Percentiles rank a stretch among this genome's conserved stretches.
Conservation (phyloP, 2,888 invertebrate species). For the Zootermopsis nevadensis region DNA sequence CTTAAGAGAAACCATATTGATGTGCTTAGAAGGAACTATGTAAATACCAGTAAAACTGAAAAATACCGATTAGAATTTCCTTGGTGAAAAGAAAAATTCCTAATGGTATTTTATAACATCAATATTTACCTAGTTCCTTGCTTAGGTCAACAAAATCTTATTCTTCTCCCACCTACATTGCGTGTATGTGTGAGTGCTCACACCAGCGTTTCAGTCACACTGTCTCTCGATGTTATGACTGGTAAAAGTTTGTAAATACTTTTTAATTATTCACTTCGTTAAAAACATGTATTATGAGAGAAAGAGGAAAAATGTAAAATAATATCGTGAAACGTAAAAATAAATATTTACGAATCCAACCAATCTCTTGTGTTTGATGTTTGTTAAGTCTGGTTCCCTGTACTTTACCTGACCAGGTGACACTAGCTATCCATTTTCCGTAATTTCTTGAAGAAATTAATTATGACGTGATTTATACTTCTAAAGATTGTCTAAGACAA, state of each 20-base stretch:
- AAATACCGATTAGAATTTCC: background rate
- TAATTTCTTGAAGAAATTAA: background rate
- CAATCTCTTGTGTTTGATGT: background rate
- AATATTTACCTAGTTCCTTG: no score
- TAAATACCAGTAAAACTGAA: background rate
- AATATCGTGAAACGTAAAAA: constrained; percentile 27
- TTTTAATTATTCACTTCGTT: background rate
- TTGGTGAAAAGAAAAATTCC: no score
- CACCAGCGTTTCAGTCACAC: background rate
- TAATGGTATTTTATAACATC: no score
- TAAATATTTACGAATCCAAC: constrained; percentile 27
- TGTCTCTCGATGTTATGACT: background rate
- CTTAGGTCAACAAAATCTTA: no score
- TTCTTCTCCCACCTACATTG: no score
- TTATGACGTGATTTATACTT: background rate
- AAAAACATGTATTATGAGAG: background rate
- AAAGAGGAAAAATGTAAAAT: background rate
- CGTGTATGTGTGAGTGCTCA: no score
- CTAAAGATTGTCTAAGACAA: background rate
- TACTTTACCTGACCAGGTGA: constrained; percentile 5
- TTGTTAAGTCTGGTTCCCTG: background rate
- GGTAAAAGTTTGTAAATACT: constrained; percentile 25
- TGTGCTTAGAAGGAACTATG: background rate
- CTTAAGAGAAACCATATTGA: background rate
- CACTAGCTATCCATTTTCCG: background rate